phyloP scores from a whole-genome alignment of 2,888 invertebrate species.

The Odontomyia ornata region DNA sequence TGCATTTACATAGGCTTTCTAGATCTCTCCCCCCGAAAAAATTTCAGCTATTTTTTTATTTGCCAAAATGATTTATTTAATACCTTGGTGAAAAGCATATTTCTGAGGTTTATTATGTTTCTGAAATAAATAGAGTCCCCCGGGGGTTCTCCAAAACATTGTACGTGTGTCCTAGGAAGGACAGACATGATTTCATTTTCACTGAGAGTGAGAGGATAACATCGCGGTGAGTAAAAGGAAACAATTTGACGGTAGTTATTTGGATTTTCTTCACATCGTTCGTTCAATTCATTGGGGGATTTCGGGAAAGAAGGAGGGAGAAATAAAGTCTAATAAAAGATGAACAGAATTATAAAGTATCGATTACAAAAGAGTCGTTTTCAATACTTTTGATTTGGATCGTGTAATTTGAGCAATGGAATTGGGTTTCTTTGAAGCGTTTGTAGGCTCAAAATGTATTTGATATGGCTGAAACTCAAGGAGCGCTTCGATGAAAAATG shows the following conservation, averaged over 20 bases:
- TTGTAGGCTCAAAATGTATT: too few species aligned
- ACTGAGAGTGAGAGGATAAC: neutral
- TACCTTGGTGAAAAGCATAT: constrained; percentile 48
- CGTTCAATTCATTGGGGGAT: too few species aligned
- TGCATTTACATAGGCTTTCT: neutral
- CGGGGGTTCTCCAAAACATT: constrained; percentile 4
- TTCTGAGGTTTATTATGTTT: constrained; percentile 49
- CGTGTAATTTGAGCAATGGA: too few species aligned
- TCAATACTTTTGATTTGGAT: too few species aligned
- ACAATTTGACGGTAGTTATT: neutral
- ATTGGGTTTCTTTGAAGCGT: too few species aligned
- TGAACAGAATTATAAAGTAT: too few species aligned
- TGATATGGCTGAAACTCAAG: too few species aligned
- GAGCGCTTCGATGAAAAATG: too few species aligned
- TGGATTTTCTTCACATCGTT: neutral
- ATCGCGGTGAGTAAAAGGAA: neutral
- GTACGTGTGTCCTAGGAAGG: neutral
- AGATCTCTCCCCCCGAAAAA: constrained; percentile 35
- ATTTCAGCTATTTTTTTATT: constrained; percentile 47
- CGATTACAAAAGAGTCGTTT: too few species aligned
- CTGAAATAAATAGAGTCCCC: constrained; percentile 47
- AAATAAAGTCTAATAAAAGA: too few species aligned
- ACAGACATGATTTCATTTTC: neutral
- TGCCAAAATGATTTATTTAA: constrained; percentile 49
- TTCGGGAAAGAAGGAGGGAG: too few species aligned